These are phyloP conservation scores for Semotilus atromaculatus DNA, from an alignment of 2,797 vertebrate species.

Conservation along the genomic window DNA sequence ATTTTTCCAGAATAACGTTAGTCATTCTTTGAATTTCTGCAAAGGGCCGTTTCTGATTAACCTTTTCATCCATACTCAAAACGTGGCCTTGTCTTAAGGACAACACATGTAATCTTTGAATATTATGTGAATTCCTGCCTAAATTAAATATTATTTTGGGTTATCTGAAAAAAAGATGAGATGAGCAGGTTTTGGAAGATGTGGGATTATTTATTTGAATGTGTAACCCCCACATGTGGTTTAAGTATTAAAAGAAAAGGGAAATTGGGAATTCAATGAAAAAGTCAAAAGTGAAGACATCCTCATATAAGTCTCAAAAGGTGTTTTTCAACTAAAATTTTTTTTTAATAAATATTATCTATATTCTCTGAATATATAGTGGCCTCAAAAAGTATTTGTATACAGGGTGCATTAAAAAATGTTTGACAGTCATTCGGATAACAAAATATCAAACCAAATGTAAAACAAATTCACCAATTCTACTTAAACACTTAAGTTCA, in stretches of 20 bases:
- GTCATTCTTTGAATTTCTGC: not conserved
- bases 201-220: conserved; percentile 29
- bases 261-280: not conserved
- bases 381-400: not conserved
- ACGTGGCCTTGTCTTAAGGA: not conserved
- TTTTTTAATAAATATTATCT: not conserved
- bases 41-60: not conserved
- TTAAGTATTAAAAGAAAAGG: not conserved
- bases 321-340: not conserved
- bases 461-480: not conserved
- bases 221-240: not conserved
- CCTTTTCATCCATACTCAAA: not conserved
- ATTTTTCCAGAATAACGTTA: not conserved
- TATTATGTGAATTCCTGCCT: not conserved
- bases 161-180: not conserved
- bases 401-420: not conserved
- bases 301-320: not conserved
- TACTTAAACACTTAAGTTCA: not conserved
- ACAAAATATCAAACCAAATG: not conserved
- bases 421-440: too few relatives aligned
- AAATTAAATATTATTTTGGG: not conserved
- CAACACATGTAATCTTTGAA: not conserved
- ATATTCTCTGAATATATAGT: not conserved
- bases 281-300: not conserved
- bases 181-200: not conserved